Conservation (phyloP, 2,113 vertebrate species). For the Lophochroa leadbeateri region DNA sequence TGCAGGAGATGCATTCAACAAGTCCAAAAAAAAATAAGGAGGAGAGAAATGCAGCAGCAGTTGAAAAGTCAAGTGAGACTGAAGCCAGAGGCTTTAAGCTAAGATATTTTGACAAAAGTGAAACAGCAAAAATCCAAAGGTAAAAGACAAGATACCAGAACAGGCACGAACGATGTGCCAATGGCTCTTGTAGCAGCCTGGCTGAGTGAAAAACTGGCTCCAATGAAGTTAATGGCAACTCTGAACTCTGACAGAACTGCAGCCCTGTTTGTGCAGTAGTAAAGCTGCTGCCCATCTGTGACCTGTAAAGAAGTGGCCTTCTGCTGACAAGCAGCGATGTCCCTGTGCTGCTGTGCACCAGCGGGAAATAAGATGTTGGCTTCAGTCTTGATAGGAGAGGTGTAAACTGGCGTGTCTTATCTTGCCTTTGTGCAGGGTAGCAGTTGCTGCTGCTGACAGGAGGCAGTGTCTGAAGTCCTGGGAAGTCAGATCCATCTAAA, state of each 20-base stretch:
- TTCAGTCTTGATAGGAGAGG: neutral
- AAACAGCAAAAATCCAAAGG: neutral
- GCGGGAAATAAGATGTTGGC: fast-evolving
- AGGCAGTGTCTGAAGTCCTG: neutral
- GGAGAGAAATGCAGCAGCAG: neutral
- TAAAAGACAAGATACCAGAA: neutral
- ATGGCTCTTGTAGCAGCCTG: neutral
- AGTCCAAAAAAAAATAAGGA: neutral
- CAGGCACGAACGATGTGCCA: neutral
- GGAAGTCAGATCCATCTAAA: neutral
- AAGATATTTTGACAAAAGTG: neutral
- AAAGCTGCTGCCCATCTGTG: neutral
- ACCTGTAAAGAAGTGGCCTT: neutral
- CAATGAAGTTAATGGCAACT: neutral
- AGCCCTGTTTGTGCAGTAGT: neutral
- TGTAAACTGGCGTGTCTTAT: neutral
- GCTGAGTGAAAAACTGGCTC: neutral
- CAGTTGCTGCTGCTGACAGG: neutral
- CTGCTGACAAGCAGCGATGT: fast-evolving
- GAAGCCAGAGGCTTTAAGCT: neutral
- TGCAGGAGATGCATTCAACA: neutral
- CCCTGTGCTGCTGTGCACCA: neutral
- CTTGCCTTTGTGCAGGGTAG: neutral
- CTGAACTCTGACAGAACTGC: neutral
- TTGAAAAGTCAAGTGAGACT: neutral